Evolutionary conservation across 1,140 invertebrate genomes (phyloP), one percentile per base, ranked within the genome.

Genomic region (Drosophila kepulauana): DNA sequence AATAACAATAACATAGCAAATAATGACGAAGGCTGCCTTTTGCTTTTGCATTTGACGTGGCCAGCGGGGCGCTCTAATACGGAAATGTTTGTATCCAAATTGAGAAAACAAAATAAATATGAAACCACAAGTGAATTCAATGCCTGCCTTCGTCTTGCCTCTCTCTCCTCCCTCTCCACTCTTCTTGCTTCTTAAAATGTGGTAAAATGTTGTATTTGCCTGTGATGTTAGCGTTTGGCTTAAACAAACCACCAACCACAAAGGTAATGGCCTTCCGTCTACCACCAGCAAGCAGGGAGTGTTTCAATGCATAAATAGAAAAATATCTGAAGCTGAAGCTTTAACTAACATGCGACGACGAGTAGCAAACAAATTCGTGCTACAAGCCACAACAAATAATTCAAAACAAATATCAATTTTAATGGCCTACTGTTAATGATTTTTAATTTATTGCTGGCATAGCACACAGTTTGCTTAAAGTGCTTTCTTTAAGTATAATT

Each of bases 41-140:
- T n/a, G 20, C 28, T 25, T 13, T 30, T 52, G 46, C 59, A n/a
- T 51, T 62, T 51, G 59, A 62, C 25, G 58, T 48, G 28, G 45
- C 43, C 58, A 61, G 58, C 58, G 58, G 25, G 43, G 7, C 13
- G 46, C 30, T 33, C 35, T 10, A 52, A 65, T 65, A 45, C 38
- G 65, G 65, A 68, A 68, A 68, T 38, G 65, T 35, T 41, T 51
- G 30, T 20, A 33, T 33, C 41, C 41, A 46, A 46, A 61, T 46
- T 45, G 41, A 46, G 57, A 61, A 61, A 61, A 45, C 43, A 15
- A 61, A 61, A 59, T 25, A 25, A 56, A 51, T 38, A 54, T 6
- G 16, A 51, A 54, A 54, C 48, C 38, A 16, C 49, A 30, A 41
- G 49, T 56, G 13, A 65, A 30, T 54, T 56, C 25, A 63, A 35